A percentile compares a stretch with the other conserved stretches of the same genome.
Conservation (phyloP, 2,888 invertebrate species). For the Drosophila silvestris region DNA sequence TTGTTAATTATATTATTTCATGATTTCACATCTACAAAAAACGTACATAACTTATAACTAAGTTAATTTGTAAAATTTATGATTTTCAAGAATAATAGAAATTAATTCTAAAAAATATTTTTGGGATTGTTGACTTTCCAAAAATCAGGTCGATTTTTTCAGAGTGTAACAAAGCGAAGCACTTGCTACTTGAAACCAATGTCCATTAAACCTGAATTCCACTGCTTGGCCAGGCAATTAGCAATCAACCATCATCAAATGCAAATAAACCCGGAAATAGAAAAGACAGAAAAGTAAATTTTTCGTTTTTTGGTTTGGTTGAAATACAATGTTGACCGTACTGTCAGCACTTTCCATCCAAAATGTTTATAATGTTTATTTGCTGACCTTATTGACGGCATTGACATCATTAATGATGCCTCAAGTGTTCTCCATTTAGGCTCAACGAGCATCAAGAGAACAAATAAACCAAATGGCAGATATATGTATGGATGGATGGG, state of each 20-base stretch:
- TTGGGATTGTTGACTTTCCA: neutral
- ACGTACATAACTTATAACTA: neutral
- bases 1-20: neutral
- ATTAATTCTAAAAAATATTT: neutral
- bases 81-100: neutral
- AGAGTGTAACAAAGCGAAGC: neutral
- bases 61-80: neutral
- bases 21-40: neutral
- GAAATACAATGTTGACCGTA: slow-evolving; percentile 29
- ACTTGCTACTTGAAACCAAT: slow-evolving; percentile 40
- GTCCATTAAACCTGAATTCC: slow-evolving; percentile 21
- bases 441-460: slow-evolving; percentile 48
- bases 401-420: slow-evolving; percentile 80
- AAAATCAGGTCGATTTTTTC: neutral
- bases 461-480: slow-evolving; percentile 60
- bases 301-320: neutral
- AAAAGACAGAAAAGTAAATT: slow-evolving; percentile 2
- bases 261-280: slow-evolving; percentile 40
- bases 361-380: slow-evolving; percentile 66
- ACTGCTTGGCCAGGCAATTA: slow-evolving; percentile 36
- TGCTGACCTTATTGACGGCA: slow-evolving; percentile 70
- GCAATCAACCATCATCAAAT: slow-evolving; percentile 55
- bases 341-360: slow-evolving; percentile 43
- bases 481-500: slow-evolving; percentile 10
- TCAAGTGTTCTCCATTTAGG: slow-evolving; percentile 77